Base-by-base conservation (phyloP, 2,113 vertebrate species). In the Cyanocitta stelleri region DNA sequence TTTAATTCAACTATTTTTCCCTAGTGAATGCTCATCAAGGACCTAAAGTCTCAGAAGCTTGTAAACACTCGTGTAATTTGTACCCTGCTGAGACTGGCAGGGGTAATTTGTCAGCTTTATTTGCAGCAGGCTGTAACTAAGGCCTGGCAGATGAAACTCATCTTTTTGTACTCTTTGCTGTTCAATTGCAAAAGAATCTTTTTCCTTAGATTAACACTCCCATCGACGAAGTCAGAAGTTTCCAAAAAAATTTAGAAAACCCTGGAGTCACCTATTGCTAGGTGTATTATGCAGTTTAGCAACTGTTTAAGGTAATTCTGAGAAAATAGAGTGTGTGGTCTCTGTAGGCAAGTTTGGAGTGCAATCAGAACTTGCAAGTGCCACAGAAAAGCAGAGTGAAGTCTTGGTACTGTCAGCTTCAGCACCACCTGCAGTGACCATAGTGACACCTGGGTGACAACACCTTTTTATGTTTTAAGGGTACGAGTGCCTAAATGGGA, bases 91-190 rank as follows among this genome's bases (percentile, higher is more conserved):
- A 39, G 93, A 62, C 76, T 89, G 66, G 87, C 64, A 56, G 59
- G 35, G 43, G 79, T 76, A 67, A 91, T 93, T 94, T 69, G 14
- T 96, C 68, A 59, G 66, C n/a, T 94, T 89, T 81, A 79, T 92
- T 89, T 91, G 87, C 69, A 76, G 49, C 49, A 71, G 41, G 62
- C 66, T 82, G 54, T 78, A 80, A 89, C 43, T 92, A 86, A 95
- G 78, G 30, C 67, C 68, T 23, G 30, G 39, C 51, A 58, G 55
- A 64, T 61, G 64, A 66, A 88, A 91, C 87, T 93, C 39, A 82
- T 76, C 52, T 73, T 90, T 92, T 71, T 71, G 13, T 64, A 63
- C 37, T 51, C 64, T 49, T 89, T 74, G 67, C 78, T 73, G 79
- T 74, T 87, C 44, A 43, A 23, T 63, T 84, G 59, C 48, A 89